A percentile compares a stretch with the other conserved stretches of the same genome.
Conservation (phyloP, 2,888 invertebrate species). For the Leuctra nigra region DNA sequence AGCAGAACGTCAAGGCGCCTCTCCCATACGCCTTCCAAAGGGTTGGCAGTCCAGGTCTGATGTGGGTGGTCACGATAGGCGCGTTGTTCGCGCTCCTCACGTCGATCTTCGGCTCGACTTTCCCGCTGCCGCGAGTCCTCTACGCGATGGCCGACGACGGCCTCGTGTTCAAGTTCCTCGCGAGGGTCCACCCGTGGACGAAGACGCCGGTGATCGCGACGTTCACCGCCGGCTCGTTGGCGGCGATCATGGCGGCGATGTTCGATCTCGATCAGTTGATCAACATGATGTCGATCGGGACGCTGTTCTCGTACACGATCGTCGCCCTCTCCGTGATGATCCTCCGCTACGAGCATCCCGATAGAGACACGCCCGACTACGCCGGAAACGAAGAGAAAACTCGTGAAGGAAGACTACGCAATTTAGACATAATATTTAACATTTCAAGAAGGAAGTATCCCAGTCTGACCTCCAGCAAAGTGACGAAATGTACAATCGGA, state of each 20-base stretch:
- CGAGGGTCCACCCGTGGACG: conserved; percentile 62
- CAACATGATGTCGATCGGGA: conserved; percentile 95
- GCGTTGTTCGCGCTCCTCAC: conserved; percentile 89
- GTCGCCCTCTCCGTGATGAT: conserved; percentile 85
- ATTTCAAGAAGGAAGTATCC: conserved; percentile 63
- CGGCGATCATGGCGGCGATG: conserved; percentile 75
- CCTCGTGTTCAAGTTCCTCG: conserved; percentile 65
- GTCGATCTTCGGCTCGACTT: conserved; percentile 79
- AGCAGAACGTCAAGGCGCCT: conserved; percentile 73
- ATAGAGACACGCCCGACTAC: not conserved
- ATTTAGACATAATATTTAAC: conserved; percentile 48
- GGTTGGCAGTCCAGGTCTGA: conserved; percentile 67
- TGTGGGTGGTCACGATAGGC: conserved; percentile 85
- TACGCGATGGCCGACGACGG: conserved; percentile 91
- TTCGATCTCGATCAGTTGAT: conserved; percentile 86
- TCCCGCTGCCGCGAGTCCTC: conserved; percentile 77
- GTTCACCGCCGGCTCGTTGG: conserved; percentile 63
- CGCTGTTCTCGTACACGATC: conserved; percentile 82
- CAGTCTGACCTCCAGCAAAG: conserved; percentile 52
- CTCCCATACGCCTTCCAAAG: conserved; percentile 78
- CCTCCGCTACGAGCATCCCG: conserved; percentile 52
- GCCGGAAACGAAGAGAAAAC: not conserved
- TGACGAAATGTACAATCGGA: conserved; percentile 56
- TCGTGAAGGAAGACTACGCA: not conserved
- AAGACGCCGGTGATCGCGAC: conserved; percentile 77